Conservation (phyloP, 2,888 invertebrate genomes). For the Meloe dianella region DNA sequence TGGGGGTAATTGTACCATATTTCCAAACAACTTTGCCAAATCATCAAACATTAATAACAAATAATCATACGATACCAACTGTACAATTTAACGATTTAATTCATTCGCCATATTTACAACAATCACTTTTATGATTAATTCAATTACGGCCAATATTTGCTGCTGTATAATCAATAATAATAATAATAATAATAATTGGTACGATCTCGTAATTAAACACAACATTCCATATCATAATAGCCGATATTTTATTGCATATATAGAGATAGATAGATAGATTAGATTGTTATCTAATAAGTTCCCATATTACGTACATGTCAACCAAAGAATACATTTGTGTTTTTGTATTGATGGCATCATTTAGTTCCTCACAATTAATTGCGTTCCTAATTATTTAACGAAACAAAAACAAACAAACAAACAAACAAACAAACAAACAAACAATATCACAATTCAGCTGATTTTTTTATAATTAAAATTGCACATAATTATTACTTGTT, state of each 20-base stretch:
- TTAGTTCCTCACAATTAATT: constrained; percentile 2
- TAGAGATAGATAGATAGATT: background rate
- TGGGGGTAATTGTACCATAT: constrained; percentile 47
- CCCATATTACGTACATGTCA: background rate
- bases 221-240: background rate
- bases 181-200: background rate
- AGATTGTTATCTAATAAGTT: background rate
- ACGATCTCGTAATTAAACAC: background rate
- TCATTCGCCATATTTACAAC: constrained; percentile 41
- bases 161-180: too few species aligned
- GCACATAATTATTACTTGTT: too few species aligned
- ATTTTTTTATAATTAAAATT: background rate
- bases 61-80: constrained; percentile 34
- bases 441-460: background rate
- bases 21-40: constrained; percentile 48
- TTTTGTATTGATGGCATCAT: background rate
- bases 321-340: background rate
- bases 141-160: background rate
- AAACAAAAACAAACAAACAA: too few species aligned
- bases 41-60: constrained; percentile 37
- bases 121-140: constrained; percentile 34
- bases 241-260: background rate
- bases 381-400: constrained; percentile 4
- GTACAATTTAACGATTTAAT: constrained; percentile 47
- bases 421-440: too few species aligned